Evolutionary conservation across 2,113 vertebrate genomes (phyloP), one percentile per base, ranked within the genome.

Genomic region (Pseudopipra pipra): DNA sequence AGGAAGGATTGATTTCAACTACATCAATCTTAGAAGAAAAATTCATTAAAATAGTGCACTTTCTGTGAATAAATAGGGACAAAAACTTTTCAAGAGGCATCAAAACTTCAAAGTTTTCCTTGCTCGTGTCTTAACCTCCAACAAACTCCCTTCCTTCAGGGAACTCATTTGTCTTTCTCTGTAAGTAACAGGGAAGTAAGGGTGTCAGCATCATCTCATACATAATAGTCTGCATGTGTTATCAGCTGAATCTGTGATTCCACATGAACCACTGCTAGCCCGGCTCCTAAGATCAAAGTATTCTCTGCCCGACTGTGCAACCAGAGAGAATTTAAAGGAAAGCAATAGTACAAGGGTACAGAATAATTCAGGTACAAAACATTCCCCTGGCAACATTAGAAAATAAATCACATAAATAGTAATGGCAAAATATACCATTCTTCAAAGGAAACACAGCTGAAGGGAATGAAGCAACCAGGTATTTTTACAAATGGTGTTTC

Each of bases 401-500:
- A 96, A 94, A 94, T 87, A 93, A 95, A 90, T 95, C 75, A 90
- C 70, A 79, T 93, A 90, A 95, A 97, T 87, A 93, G 89, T 95
- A 95, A 89, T 56, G 47, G 85, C 62, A 89, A 97, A 96, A 96
- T 75, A 95, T 10, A 95, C 67, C 74, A 77, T 83, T 97, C 87
- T 97, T 97, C 87, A 93, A 94, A 96, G 91, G 77, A 95, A 97
- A 96, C 68, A 88, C 52, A 93, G 83, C 91, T 89, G 86, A 96
- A 92, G 74, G 89, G 83, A 89, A 85, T 8, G 55, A 85, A 90
- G 73, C 41, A 95, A 66, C 23, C 65, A 95, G 93, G 93, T 95
- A 81, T 90, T 91, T 81, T 89, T 91, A 90, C 73, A 85, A 96
- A 94, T 66, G 55, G 74, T 62, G 54, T 22, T 74, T 80, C 82